phyloP scores from a whole-genome alignment of 2,113 vertebrate genomes.

The Diglossa brunneiventris region DNA sequence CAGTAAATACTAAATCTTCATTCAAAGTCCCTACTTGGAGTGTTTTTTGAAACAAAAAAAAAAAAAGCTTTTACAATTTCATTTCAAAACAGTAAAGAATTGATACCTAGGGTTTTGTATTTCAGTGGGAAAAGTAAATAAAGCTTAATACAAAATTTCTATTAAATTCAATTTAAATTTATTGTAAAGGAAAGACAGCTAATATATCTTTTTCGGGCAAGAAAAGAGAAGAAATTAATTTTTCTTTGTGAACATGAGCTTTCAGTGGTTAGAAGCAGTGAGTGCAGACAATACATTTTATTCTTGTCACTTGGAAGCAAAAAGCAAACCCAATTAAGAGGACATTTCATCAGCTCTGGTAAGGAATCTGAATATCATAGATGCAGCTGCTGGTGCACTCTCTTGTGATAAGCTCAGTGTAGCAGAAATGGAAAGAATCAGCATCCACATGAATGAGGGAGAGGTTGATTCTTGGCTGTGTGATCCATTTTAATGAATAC shows the following conservation, averaged over 20 bases:
- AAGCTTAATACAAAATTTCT: not conserved
- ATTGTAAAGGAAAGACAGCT: not conserved
- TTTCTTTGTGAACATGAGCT: not conserved
- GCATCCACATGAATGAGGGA: not conserved
- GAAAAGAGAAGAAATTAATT: not conserved
- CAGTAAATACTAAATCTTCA: not conserved
- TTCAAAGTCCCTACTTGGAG: not conserved
- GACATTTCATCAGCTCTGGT: conserved; percentile 29
- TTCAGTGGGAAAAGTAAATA: not conserved
- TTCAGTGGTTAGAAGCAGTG: not conserved
- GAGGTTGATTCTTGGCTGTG: not conserved
- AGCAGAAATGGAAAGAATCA: conserved; percentile 21
- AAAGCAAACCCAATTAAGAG: conserved; percentile 8
- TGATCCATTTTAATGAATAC: conserved; percentile 9
- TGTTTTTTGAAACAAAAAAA: not conserved
- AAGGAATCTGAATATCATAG: conserved; percentile 13
- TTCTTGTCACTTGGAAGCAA: conserved; percentile 23
- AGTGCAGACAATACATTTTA: not conserved
- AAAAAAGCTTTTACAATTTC: not conserved
- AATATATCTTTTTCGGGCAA: not conserved
- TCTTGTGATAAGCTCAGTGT: conserved; percentile 22
- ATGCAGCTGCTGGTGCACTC: not conserved
- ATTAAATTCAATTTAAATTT: not conserved
- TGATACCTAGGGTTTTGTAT: not conserved
- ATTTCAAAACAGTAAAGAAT: not conserved